A percentile compares a stretch with the other conserved stretches of the same genome.
These are phyloP conservation scores for Onychostoma macrolepis DNA, from an alignment of 2,113 vertebrate genomes.

Conservation along the genomic window DNA sequence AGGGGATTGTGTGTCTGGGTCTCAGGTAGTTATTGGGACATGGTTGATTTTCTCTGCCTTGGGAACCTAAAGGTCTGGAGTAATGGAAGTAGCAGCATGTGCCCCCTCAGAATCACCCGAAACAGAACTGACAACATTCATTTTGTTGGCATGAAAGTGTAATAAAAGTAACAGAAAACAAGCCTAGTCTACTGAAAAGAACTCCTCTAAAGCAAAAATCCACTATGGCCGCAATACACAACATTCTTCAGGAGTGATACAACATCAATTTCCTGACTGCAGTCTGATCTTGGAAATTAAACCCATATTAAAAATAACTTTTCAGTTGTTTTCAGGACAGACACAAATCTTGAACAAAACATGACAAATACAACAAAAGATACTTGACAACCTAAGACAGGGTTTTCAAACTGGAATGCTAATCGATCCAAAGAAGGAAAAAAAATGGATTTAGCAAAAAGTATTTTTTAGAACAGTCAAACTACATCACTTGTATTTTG, in stretches of 20 bases:
- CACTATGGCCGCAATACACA: neutral
- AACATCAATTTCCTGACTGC: neutral
- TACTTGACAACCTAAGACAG: neutral
- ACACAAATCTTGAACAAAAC: neutral
- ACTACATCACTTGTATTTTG: neutral
- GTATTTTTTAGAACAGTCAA: neutral
- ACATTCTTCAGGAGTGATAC: conserved; percentile 11
- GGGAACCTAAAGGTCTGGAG: conserved; percentile 42
- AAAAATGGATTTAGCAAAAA: neutral
- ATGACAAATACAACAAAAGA: neutral
- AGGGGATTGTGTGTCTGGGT: conserved; percentile 55
- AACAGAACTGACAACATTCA: neutral
- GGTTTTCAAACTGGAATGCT: neutral
- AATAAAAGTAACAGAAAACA: neutral
- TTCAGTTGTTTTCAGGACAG: neutral
- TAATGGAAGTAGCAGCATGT: conserved; percentile 13
- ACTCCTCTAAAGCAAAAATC: conserved; percentile 7
- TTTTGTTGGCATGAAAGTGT: conserved; percentile 5
- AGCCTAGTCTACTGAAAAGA: neutral
- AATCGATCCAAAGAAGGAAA: neutral
- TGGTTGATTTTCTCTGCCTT: conserved; percentile 42
- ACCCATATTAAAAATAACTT: neutral
- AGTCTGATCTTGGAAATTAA: neutral
- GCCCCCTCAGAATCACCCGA: conserved; percentile 1
- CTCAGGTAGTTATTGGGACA: conserved; percentile 44